Evolutionary conservation across 2,888 invertebrate genomes (phyloP).

Genomic region (Ptychoptera contaminata): DNA sequence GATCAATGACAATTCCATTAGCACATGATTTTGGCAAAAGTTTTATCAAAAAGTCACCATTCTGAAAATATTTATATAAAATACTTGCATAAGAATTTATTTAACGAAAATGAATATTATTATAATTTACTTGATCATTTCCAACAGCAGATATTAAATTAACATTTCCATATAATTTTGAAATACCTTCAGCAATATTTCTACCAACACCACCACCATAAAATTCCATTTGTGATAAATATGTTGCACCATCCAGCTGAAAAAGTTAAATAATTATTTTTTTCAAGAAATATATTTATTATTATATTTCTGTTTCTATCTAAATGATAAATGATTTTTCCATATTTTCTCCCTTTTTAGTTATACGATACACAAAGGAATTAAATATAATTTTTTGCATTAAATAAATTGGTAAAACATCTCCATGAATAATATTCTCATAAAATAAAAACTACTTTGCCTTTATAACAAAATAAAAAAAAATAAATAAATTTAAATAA

Average conservation of each 20-base stretch:
- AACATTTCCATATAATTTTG: constrained; percentile 47
- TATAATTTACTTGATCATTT: constrained; percentile 35
- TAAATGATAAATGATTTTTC: no score
- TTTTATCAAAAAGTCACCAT: constrained; percentile 29
- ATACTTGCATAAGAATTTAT: not conserved
- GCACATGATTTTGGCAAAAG: constrained; percentile 25
- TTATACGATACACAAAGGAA: no score
- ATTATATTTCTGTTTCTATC: no score
- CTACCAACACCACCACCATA: constrained; percentile 82
- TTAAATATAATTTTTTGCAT: no score
- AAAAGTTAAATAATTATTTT: constrained; percentile 22
- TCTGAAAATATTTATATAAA: constrained; percentile 8
- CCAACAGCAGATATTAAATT: constrained; percentile 65
- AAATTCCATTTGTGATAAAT: constrained; percentile 44
- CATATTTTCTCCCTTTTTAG: no score
- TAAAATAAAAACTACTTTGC: no score
- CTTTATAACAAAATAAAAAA: no score
- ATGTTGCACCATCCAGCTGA: constrained; percentile 67
- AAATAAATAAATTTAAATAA: no score
- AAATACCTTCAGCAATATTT: constrained; percentile 78
- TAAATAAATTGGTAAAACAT: no score
- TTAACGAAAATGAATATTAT: not conserved
- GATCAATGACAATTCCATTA: constrained; percentile 20
- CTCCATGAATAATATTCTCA: no score
- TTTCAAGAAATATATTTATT: no score